Percentiles rank a stretch among this genome's conserved stretches.
phyloP scores from a whole-genome alignment of 2,797 vertebrate species.

The Acropternis orthonyx region DNA sequence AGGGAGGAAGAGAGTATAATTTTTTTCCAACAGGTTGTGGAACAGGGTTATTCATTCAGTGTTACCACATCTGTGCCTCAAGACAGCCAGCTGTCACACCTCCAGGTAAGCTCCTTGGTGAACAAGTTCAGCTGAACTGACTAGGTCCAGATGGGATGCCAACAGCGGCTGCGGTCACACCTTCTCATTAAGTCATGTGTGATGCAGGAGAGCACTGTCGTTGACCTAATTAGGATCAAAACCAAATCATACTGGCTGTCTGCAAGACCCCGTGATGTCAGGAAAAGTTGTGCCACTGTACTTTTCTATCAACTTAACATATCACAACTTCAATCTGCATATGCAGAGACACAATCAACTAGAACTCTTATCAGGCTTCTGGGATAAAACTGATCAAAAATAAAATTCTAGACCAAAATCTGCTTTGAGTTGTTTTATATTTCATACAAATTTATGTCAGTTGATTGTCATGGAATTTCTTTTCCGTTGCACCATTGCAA shows the following conservation, averaged over 20 bases:
- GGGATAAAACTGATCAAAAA: neutral
- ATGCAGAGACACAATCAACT: neutral
- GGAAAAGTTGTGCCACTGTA: neutral
- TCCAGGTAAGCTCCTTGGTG: neutral
- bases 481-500: neutral
- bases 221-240: neutral
- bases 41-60: neutral
- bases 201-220: neutral
- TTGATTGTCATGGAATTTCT: neutral
- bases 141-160: neutral
- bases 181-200: neutral
- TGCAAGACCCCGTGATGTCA: neutral
- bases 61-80: neutral
- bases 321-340: neutral
- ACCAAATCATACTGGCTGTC: neutral
- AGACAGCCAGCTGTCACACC: neutral
- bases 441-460: neutral
- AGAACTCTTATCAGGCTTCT: neutral
- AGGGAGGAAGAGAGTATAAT: neutral
- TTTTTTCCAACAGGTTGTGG: neutral
- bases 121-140: constrained; percentile 25
- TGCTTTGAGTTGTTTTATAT: neutral
- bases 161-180: neutral
- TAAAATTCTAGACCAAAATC: neutral
- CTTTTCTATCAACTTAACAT: neutral